Conservation (phyloP, 2,797 vertebrate genomes). For the Alcedo atthis region DNA sequence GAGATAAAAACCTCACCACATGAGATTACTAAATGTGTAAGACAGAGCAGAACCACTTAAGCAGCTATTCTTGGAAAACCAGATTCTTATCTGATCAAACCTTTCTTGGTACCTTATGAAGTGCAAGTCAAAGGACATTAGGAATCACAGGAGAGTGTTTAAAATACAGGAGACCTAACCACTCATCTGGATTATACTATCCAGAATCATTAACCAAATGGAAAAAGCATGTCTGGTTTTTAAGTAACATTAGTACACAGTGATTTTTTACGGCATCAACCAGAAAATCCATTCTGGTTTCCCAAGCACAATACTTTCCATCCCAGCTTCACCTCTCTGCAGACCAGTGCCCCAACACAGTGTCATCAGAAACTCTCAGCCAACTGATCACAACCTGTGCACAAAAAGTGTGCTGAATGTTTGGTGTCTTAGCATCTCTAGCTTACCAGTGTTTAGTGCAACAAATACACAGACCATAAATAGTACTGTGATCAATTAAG, state of each 20-base stretch:
- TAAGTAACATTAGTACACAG: neutral
- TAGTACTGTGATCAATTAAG: neutral
- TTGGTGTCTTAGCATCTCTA: neutral
- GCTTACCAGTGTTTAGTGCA: neutral
- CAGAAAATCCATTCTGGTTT: neutral
- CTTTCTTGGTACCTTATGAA: conserved; percentile 28
- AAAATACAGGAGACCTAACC: conserved; percentile 13
- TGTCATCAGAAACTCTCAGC: neutral
- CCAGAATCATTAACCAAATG: conserved; percentile 14
- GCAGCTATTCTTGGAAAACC: conserved; percentile 20
- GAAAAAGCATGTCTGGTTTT: conserved; percentile 25
- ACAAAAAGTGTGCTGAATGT: neutral
- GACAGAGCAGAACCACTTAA: neutral
- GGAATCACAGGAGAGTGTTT: neutral
- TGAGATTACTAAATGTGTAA: conserved; percentile 9
- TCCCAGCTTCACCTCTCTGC: neutral
- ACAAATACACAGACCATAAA: neutral
- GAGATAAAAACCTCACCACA: neutral
- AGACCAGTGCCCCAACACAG: neutral
- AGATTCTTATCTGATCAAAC: conserved; percentile 27
- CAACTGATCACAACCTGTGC: neutral
- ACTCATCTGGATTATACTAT: neutral
- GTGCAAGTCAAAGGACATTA: conserved; percentile 26
- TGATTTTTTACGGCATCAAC: neutral
- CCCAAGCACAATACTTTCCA: neutral